Evolutionary conservation across 2,113 vertebrate species (phyloP).

Genomic region (Pipra filicauda): DNA sequence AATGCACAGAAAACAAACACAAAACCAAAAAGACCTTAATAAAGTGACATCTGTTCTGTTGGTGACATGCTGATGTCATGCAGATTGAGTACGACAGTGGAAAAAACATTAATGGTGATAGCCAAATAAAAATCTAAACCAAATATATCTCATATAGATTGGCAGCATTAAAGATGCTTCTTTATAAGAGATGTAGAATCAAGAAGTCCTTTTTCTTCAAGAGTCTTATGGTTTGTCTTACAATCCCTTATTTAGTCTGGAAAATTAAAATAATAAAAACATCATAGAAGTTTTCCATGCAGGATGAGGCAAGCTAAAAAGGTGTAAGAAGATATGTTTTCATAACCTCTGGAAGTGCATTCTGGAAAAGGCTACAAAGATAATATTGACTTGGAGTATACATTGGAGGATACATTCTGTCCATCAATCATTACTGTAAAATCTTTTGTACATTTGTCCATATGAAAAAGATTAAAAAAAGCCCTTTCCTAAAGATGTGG

Average conservation of each 20-base stretch:
- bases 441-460: background rate
- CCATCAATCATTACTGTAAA: background rate
- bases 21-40: background rate
- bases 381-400: background rate
- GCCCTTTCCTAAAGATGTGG: background rate
- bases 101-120: background rate
- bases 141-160: background rate
- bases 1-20: background rate
- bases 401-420: background rate
- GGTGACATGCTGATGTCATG: constrained; percentile 20
- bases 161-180: background rate
- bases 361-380: background rate
- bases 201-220: background rate
- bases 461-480: background rate
- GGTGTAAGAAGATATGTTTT: background rate
- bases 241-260: background rate
- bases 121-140: background rate
- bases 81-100: constrained; percentile 15
- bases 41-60: constrained; percentile 27
- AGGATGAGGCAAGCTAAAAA: background rate
- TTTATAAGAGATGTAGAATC: background rate
- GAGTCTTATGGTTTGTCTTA: background rate
- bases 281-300: background rate
- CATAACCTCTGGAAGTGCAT: background rate
- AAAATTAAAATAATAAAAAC: background rate